These are phyloP conservation scores for Seira musarum DNA, from an alignment of 2,888 invertebrate genomes.

Conservation along the genomic window DNA sequence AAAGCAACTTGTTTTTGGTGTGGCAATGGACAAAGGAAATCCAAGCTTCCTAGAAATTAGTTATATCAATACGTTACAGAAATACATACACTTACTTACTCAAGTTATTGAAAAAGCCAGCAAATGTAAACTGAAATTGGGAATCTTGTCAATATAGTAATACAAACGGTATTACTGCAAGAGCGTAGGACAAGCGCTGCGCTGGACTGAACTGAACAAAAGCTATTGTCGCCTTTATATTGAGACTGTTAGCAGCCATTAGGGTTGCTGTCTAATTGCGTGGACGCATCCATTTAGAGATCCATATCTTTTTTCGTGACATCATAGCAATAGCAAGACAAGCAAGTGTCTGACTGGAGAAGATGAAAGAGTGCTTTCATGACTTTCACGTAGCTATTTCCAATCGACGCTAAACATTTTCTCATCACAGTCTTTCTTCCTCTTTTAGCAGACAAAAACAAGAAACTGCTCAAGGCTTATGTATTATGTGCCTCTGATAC, in stretches of 20 bases:
- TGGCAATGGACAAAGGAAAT: not conserved
- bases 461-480: not conserved
- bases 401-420: slow-evolving; percentile 46
- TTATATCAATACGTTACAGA: not conserved
- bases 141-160: too few relatives aligned
- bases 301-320: not conserved
- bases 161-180: too few relatives aligned
- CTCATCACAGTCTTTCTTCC: slow-evolving; percentile 36
- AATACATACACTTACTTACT: not conserved
- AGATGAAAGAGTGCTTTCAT: not conserved
- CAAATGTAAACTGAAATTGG: too few relatives aligned
- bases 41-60: too few relatives aligned
- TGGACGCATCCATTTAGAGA: not conserved
- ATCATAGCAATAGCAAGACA: not conserved
- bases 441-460: not conserved
- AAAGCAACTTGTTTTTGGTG: not conserved
- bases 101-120: too few relatives aligned
- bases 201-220: too few relatives aligned
- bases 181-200: too few relatives aligned
- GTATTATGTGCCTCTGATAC: too few relatives aligned
- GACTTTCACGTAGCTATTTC: slow-evolving; percentile 17
- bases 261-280: not conserved
- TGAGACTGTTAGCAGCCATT: too few relatives aligned
- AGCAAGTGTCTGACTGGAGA: too few relatives aligned
- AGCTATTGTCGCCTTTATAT: too few relatives aligned